phyloP scores from a whole-genome alignment of 2,797 vertebrate species.

The Synaphobranchus kaupii region DNA sequence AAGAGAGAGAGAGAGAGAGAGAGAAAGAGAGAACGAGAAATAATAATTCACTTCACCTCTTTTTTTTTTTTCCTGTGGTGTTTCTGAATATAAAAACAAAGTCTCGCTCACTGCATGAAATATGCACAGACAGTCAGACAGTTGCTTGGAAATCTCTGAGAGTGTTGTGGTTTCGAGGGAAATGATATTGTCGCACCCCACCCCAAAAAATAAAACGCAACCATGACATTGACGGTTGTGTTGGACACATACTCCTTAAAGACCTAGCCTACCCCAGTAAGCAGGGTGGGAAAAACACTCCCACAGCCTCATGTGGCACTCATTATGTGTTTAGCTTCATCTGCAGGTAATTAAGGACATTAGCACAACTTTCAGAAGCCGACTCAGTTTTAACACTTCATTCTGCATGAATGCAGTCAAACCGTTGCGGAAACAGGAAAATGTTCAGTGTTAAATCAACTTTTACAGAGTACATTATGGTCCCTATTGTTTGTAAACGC shows the following conservation, averaged over 20 bases:
- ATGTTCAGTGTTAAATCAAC: not conserved
- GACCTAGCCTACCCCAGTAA: not conserved
- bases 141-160: not conserved
- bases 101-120: not conserved
- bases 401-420: not conserved
- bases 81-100: not conserved
- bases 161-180: not conserved
- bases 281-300: not conserved
- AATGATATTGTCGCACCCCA: not conserved
- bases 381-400: not conserved
- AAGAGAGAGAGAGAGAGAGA: not conserved
- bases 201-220: not conserved
- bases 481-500: not conserved
- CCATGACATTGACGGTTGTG: not conserved
- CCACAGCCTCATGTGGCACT: not conserved
- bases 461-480: too few relatives aligned
- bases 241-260: not conserved
- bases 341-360: not conserved
- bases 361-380: not conserved
- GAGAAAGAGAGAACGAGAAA: not conserved
- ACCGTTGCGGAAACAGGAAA: not conserved
- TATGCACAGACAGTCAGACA: not conserved
- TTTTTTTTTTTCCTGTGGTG: not conserved
- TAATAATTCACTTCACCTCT: not conserved
- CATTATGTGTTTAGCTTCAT: not conserved